These are phyloP conservation scores for Monopterus albus DNA, from an alignment of 2,113 vertebrate genomes.

Conservation along the genomic window DNA sequence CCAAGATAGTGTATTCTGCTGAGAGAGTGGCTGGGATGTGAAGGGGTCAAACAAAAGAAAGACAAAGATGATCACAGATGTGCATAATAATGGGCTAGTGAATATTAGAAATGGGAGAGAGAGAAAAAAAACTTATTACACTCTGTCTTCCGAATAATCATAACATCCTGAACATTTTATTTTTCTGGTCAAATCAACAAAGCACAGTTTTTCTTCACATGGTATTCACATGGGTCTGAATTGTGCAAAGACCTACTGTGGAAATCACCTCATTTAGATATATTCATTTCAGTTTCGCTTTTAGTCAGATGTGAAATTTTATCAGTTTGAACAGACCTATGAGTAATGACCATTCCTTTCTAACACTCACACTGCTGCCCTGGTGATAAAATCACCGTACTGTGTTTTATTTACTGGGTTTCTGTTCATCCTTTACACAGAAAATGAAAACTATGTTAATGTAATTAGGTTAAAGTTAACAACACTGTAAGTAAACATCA, in stretches of 20 bases:
- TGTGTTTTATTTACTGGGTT: not conserved
- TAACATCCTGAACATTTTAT: too few relatives aligned
- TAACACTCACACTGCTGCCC: too few relatives aligned
- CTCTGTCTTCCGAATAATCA: too few relatives aligned
- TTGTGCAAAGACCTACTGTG: not conserved
- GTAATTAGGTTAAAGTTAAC: not conserved
- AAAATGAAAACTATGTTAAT: not conserved
- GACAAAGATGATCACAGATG: not conserved
- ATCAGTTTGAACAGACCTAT: not conserved
- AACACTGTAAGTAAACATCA: not conserved
- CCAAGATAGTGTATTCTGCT: too few relatives aligned
- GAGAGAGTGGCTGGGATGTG: not conserved
- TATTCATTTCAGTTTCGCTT: conserved; percentile 27
- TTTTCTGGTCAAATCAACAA: too few relatives aligned
- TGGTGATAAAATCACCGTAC: too few relatives aligned
- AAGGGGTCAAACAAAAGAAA: not conserved
- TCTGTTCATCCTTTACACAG: not conserved
- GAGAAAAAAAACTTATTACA: too few relatives aligned
- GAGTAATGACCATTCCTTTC: not conserved
- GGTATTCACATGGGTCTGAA: not conserved
- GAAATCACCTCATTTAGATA: conserved; percentile 4
- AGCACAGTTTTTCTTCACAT: not conserved
- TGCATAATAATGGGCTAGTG: too few relatives aligned
- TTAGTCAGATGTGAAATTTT: conserved; percentile 1
- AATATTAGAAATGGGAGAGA: too few relatives aligned